These are phyloP conservation scores for Paedocypris sp. DNA, from an alignment of 2,113 vertebrate genomes.

Conservation along the genomic window DNA sequence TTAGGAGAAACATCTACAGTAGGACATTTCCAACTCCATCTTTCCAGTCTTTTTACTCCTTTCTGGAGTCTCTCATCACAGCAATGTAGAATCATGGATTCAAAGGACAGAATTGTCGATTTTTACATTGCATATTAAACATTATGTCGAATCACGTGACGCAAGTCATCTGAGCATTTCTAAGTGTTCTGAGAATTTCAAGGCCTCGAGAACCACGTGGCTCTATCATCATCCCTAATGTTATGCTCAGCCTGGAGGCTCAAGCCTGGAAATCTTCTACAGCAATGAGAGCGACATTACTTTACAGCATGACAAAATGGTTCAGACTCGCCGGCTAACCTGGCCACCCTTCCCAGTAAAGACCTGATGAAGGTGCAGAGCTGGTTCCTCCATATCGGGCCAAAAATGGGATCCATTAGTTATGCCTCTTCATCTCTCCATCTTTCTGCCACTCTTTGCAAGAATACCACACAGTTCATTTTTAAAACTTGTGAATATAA, in stretches of 20 bases:
- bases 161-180: background rate
- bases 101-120: too few species aligned
- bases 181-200: background rate
- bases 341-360: slow-evolving; percentile 19
- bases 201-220: background rate
- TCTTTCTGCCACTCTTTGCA: slow-evolving; percentile 5
- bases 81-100: too few species aligned
- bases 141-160: too few species aligned
- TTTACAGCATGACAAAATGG: slow-evolving; percentile 23
- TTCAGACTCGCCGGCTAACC: slow-evolving; percentile 23
- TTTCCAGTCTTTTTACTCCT: too few species aligned
- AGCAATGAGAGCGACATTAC: slow-evolving; percentile 10
- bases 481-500: slow-evolving; percentile 11
- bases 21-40: too few species aligned
- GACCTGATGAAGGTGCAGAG: slow-evolving; percentile 16
- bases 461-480: slow-evolving; percentile 15
- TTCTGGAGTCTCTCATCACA: too few species aligned
- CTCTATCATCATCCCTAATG: slow-evolving; percentile 7
- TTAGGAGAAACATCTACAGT: too few species aligned
- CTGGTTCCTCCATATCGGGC: background rate
- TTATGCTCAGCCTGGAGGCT: background rate
- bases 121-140: too few species aligned
- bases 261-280: background rate
- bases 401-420: slow-evolving; percentile 11
- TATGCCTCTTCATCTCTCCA: background rate